phyloP scores from a whole-genome alignment of 2,113 vertebrate species.

The Bufo bufo region DNA sequence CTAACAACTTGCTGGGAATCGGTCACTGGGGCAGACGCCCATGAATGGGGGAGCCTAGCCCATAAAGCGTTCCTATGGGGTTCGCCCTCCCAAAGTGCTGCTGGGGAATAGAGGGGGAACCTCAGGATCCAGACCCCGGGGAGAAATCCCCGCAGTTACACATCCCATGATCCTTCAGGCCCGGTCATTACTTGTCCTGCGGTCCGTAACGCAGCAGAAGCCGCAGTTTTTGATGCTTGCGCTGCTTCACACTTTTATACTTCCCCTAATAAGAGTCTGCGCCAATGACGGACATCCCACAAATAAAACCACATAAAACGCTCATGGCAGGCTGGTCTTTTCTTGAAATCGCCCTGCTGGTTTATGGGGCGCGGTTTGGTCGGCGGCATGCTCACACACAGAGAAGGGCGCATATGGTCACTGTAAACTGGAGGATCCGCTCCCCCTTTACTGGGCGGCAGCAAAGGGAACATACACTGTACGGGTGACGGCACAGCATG shows the following conservation, averaged over 20 bases:
- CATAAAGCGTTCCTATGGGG: neutral
- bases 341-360: conserved; percentile 74
- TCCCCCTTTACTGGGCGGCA: neutral
- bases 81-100: neutral
- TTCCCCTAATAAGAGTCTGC: neutral
- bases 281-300: neutral
- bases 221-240: too few species aligned
- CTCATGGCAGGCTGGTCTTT: conserved; percentile 76
- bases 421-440: conserved; percentile 69
- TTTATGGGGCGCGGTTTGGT: conserved; percentile 76
- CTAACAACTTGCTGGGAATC: neutral
- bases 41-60: neutral
- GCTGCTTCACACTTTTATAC: neutral
- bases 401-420: conserved; percentile 79
- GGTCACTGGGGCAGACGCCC: neutral
- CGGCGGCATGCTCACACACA: conserved; percentile 82
- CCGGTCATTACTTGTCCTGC: too few species aligned
- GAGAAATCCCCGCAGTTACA: too few species aligned
- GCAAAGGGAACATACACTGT: neutral
- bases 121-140: too few species aligned
- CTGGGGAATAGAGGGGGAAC: neutral
- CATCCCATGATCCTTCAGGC: too few species aligned
- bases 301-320: conserved; percentile 70
- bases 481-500: neutral
- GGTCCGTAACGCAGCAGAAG: too few species aligned